Evolutionary conservation across 2,113 vertebrate genomes (phyloP), one percentile per base, ranked within the genome.

Genomic region (Hyperopisus bebe): DNA sequence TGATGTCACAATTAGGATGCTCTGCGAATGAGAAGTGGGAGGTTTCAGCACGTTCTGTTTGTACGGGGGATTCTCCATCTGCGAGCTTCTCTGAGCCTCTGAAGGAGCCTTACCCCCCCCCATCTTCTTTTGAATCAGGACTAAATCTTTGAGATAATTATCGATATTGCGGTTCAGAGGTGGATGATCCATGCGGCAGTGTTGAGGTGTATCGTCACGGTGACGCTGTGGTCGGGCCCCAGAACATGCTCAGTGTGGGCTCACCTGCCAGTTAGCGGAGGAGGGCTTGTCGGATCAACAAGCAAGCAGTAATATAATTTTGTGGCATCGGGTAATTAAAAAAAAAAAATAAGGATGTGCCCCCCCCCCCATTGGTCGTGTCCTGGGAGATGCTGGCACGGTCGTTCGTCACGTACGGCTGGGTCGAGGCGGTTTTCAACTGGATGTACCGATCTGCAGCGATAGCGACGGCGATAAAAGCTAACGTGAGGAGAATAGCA

Each of bases 251-350:
- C 70, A 17, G 15, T 11, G 35, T 1, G 74, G 74, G 27, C 17
- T 39, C n/a, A 82, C 66, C 55, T 55, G 31, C 46, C 27, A 74
- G 74, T 88, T 74, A 50, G 19, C 15, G 50, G 47, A 4, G 70
- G 70, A 13, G 27, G 50, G 10, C 53, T 19, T 77, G 74, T 55
- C 50, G 70, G 50, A 82, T 66, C 66, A 53, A 35, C 21, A 21
- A 50, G 48, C 21, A n/a, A 47, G 74, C 21, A 15, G 35, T 82
- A 80, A 55, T 53, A 27, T 21, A 50, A 48, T 48, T 70, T 89
- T 82, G n/a, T 42, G 11, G 55, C 88, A 62, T 24, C 35, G 31
- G 39, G 88, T 55, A 89, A 84, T 46, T 89, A 21, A 47, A 83
- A 83, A 47, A 39, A 48, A 89, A 46, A 83, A 83, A 46, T 15